These are phyloP conservation scores for Sinosuthora webbiana DNA, from an alignment of 2,113 vertebrate species.

Conservation along the genomic window DNA sequence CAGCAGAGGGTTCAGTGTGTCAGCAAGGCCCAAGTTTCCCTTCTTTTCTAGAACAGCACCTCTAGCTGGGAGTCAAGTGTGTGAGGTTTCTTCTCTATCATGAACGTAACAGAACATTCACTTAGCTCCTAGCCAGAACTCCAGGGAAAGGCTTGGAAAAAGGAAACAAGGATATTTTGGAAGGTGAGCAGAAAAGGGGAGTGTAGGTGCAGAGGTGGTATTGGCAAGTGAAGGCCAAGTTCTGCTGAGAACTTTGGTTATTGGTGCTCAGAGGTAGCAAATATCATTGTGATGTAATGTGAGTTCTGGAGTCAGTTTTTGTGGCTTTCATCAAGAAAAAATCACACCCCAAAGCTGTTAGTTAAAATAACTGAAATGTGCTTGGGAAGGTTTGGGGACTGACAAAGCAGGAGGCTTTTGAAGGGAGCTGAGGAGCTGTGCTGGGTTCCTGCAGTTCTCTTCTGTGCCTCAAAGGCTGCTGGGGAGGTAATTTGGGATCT, in stretches of 20 bases:
- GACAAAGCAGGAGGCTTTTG: not conserved
- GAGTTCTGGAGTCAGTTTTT: not conserved
- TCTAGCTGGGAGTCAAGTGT: not conserved
- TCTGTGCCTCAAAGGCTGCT: not conserved
- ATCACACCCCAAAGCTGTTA: not conserved
- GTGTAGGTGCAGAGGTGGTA: not conserved
- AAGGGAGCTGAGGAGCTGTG: not conserved
- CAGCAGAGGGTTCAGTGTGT: constrained; percentile 37
- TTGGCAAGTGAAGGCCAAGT: not conserved
- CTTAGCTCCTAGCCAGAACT: not conserved
- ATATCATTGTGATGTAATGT: not conserved
- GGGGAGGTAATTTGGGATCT: not conserved
- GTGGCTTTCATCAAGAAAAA: not conserved
- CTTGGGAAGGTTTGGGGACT: not conserved
- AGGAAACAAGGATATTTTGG: not conserved
- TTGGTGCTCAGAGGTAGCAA: not conserved
- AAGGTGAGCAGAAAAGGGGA: not conserved
- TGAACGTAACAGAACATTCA: accelerated
- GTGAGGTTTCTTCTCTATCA: not conserved
- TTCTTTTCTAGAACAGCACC: not conserved
- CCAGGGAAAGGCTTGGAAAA: not conserved
- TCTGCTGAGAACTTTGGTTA: not conserved
- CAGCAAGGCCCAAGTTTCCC: constrained; percentile 6
- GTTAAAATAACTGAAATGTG: not conserved
- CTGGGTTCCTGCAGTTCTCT: not conserved